Base-by-base conservation (phyloP, 2,797 vertebrate species). In the Nyctibius grandis region DNA sequence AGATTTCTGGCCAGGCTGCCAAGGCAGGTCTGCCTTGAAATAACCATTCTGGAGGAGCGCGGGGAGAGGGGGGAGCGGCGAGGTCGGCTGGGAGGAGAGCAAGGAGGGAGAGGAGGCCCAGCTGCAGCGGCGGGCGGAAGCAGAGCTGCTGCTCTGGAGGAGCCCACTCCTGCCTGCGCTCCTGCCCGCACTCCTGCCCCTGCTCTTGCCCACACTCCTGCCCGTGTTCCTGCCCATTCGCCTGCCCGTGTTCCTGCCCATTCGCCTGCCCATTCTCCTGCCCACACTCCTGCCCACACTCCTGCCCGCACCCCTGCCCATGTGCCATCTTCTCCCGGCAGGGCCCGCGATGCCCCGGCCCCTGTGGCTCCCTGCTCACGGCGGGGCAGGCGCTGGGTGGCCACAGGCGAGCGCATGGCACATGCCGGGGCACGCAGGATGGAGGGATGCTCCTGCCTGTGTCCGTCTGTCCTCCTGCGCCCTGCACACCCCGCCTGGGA, bases 21-120 rank as follows among this genome's bases (percentile, higher is more conserved):
- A 96, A 96, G 90, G 90, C 93, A 96, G 93, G 91, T 87, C 91
- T 93, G 85, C 89, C 95, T 94, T 96, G 96, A 96, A 94, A 89
- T 85, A 93, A 93, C 95, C 94, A 44, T 74, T 86, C 94, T 96
- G 96, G 93, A 57, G 17, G 83, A 72, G 91, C 7, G 0, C 1
- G 14, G 72, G 57, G 81, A 91, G 45, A 28, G 84, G 57, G 64
- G 75, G 50, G 48, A 76, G 75, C 1, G 0, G 63, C 2, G 79
- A 47, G 91, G 86, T 60, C 16, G 15, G 90, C 63, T 9, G 78
- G 86, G 76, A 84, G 61, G 59, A 48, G 91, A 51, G 68, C 1
- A 1, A 12, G 79, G 78, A 59, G 54, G 68, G 89, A 88, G 88
- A 88, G 85, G 69, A 53, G 87, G 77, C 95, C 90, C 96, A 96